phyloP scores from a whole-genome alignment of 2,113 vertebrate species.

The Meleagris gallopavo region DNA sequence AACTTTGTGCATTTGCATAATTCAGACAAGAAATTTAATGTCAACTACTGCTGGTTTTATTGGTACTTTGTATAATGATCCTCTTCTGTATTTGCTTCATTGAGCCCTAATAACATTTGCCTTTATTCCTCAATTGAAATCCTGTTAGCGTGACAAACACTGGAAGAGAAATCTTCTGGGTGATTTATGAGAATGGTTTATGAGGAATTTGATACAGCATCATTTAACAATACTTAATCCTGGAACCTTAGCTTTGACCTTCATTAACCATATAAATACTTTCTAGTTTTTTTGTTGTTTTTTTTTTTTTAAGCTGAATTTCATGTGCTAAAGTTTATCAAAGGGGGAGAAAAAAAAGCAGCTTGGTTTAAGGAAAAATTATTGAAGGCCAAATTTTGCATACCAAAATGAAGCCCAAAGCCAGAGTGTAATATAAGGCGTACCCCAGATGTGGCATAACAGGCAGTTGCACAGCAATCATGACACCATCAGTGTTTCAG shows the following conservation, averaged over 20 bases:
- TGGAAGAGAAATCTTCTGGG: background rate
- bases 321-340: background rate
- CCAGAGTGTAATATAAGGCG: background rate
- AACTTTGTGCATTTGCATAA: background rate
- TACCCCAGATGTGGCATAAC: background rate
- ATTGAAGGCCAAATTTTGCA: background rate
- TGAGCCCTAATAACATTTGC: slow-evolving; percentile 49
- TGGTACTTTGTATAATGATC: background rate
- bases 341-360: background rate
- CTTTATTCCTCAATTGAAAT: slow-evolving; percentile 42
- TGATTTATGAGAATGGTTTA: slow-evolving; percentile 26
- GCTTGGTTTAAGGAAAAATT: background rate
- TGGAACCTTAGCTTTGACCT: background rate
- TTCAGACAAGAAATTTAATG: background rate
- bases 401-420: background rate
- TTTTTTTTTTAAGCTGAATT: background rate
- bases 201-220: background rate
- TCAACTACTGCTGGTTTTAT: slow-evolving; percentile 17
- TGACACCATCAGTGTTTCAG: background rate
- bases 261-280: background rate
- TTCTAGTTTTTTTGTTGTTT: background rate
- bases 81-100: slow-evolving; percentile 17
- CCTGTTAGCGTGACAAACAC: slow-evolving; percentile 32
- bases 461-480: background rate
- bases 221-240: background rate